Evolutionary conservation across 2,888 invertebrate genomes (phyloP).

Genomic region (Sphinx pinastri): DNA sequence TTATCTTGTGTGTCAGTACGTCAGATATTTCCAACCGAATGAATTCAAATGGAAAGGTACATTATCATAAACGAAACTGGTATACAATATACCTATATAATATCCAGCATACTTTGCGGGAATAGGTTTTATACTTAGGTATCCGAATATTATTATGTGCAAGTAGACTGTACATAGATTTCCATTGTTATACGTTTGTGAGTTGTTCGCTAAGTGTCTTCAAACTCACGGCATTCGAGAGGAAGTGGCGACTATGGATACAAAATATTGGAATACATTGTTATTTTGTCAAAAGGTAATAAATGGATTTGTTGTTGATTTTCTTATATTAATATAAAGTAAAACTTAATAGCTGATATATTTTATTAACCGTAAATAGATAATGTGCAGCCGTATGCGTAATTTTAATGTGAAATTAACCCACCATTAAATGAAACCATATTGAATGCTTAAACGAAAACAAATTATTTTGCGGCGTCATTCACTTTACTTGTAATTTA

Average conservation of each 20-base stretch:
- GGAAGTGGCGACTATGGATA: not conserved
- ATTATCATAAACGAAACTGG: constrained; percentile 1
- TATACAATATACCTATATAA: no score
- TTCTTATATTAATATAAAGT: no score
- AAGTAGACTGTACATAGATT: not conserved
- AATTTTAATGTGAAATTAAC: no score
- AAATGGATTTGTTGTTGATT: not conserved
- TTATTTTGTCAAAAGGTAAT: not conserved
- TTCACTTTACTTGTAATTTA: not conserved
- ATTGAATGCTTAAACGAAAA: not conserved
- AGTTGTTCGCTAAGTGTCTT: not conserved
- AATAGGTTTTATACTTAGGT: no score
- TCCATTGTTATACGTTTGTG: not conserved
- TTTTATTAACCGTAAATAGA: no score
- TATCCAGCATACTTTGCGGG: not conserved
- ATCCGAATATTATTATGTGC: no score
- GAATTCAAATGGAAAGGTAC: constrained; percentile 2
- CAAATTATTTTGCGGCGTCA: not conserved
- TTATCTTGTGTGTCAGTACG: constrained; percentile 18
- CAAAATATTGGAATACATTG: not conserved
- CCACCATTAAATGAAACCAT: no score
- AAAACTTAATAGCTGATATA: no score
- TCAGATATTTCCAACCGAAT: constrained; percentile 17
- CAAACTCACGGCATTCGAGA: not conserved
- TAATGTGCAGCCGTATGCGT: no score